phyloP scores from a whole-genome alignment of 2,888 invertebrate genomes.

The Halocaridina rubra region DNA sequence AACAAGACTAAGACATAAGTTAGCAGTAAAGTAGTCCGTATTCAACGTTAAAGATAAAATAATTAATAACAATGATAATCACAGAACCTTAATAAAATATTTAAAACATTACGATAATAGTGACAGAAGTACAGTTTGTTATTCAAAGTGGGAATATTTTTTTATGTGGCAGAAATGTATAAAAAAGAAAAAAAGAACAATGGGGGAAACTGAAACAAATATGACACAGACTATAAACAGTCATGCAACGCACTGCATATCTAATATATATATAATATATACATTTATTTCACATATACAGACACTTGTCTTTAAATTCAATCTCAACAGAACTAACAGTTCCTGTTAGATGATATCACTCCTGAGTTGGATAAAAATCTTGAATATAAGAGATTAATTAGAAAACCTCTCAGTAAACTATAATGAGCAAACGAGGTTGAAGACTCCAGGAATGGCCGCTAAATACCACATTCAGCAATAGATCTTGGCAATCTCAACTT shows the following conservation, averaged over 20 bases:
- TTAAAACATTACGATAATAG: no score
- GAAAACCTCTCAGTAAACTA: neutral
- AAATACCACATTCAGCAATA: neutral
- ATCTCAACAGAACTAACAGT: neutral
- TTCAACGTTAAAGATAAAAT: no score
- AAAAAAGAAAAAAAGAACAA: neutral
- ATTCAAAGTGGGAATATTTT: no score
- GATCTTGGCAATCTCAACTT: neutral
- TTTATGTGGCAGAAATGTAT: neutral
- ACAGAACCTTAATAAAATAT: no score
- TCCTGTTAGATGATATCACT: constrained; percentile 18
- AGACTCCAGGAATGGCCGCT: neutral
- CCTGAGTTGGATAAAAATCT: constrained; percentile 27
- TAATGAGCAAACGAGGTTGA: neutral
- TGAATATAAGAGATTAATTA: no score
- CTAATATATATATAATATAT: constrained; percentile 19
- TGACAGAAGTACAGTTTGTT: no score
- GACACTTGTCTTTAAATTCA: constrained; percentile 17
- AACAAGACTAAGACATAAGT: no score
- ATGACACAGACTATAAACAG: neutral
- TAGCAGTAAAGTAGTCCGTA: no score
- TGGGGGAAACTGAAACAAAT: neutral
- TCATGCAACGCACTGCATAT: neutral
- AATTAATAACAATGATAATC: no score
- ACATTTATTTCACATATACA: neutral